A percentile compares a stretch with the other conserved stretches of the same genome.
Evolutionary conservation across 2,113 vertebrate genomes (phyloP).

Genomic region (Pomatorhinus ruficollis): DNA sequence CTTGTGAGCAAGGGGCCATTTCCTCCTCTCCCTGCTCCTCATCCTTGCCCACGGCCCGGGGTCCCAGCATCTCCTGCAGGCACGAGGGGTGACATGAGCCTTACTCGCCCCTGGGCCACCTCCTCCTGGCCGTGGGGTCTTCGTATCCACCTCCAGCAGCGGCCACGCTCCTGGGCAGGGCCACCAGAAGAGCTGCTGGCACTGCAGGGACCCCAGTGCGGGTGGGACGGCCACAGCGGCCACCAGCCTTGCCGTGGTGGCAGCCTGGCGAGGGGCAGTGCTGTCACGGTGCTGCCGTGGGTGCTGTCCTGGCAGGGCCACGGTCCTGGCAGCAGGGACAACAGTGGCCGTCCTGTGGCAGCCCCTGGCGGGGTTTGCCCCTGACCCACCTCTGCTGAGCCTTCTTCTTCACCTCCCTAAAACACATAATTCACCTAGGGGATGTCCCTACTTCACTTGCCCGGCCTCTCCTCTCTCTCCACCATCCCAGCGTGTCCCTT

Average conservation of each 20-base stretch:
- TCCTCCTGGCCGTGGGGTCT: rapidly evolving
- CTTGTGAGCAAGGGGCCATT: not conserved
- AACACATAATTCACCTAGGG: not conserved
- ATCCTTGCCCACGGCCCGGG: rapidly evolving
- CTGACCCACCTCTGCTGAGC: not conserved
- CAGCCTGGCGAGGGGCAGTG: not conserved
- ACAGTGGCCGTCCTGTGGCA: not conserved
- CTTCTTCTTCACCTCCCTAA: rapidly evolving
- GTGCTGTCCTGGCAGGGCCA: not conserved
- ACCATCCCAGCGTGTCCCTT: not conserved
- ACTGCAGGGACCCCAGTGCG: not conserved
- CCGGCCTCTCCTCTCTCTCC: not conserved
- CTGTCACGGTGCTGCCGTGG: rapidly evolving
- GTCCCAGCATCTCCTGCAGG: rapidly evolving
- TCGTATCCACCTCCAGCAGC: too few species aligned
- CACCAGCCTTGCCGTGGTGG: not conserved
- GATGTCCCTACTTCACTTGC: not conserved
- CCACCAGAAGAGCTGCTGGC: not conserved
- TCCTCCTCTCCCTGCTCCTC: not conserved
- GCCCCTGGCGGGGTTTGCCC: not conserved
- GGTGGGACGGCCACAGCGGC: rapidly evolving
- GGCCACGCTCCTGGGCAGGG: not conserved
- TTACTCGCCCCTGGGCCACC: not conserved
- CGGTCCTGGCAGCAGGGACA: rapidly evolving
- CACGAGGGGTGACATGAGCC: not conserved